A percentile compares a stretch with the other conserved stretches of the same genome.
Evolutionary conservation across 2,113 vertebrate genomes (phyloP).

Genomic region (Phainopepla nitens): DNA sequence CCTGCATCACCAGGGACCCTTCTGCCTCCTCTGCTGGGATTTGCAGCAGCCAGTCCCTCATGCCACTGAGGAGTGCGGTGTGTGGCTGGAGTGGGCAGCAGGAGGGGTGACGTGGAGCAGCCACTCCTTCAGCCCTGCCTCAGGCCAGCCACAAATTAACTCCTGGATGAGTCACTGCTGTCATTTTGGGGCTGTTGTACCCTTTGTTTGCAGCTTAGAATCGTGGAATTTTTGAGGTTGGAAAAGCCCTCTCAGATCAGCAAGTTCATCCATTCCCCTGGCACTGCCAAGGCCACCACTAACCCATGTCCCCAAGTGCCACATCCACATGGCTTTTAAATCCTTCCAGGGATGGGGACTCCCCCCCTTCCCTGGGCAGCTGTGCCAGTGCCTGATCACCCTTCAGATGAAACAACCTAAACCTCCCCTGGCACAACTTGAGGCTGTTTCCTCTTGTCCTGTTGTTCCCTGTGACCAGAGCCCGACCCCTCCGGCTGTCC

Average conservation of each 20-base stretch:
- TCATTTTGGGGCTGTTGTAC: background rate
- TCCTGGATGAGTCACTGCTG: background rate
- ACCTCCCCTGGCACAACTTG: fast-evolving
- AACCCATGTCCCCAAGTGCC: background rate
- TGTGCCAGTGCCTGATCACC: background rate
- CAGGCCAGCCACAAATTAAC: background rate
- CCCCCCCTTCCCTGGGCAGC: background rate
- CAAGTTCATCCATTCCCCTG: background rate
- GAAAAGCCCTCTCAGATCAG: background rate
- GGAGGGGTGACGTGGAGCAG: fast-evolving
- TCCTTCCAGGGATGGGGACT: background rate
- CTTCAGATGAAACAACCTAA: background rate
- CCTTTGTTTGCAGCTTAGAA: background rate
- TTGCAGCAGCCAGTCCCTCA: background rate
- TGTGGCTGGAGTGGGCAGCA: fast-evolving
- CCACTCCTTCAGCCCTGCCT: background rate
- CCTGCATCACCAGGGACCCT: background rate
- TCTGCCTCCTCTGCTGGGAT: background rate
- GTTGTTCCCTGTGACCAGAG: background rate
- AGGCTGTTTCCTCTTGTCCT: fast-evolving
- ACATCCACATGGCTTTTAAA: background rate
- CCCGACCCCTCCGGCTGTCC: fast-evolving
- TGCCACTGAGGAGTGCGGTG: fast-evolving
- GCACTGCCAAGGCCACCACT: background rate
- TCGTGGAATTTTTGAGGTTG: background rate